Conservation (phyloP, 2,113 vertebrate genomes). For the Mustela lutreola region DNA sequence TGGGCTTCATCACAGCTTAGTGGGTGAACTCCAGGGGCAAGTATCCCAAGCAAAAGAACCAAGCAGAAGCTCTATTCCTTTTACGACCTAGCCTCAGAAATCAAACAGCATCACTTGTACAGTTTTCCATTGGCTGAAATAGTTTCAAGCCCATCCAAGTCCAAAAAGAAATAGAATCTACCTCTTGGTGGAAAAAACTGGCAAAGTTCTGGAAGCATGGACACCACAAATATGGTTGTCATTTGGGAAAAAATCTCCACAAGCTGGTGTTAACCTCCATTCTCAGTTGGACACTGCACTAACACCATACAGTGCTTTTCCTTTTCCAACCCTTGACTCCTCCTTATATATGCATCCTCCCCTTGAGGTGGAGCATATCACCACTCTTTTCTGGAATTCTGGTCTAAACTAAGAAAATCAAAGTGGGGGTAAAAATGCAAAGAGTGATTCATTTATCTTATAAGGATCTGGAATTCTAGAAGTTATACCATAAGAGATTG, state of each 20-base stretch:
- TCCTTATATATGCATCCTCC: background rate
- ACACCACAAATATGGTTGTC: background rate
- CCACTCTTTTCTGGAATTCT: background rate
- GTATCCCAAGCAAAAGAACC: background rate
- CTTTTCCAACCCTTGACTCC: background rate
- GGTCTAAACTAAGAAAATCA: background rate
- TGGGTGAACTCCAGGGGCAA: background rate
- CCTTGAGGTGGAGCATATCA: background rate
- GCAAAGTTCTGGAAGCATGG: background rate
- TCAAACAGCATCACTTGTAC: background rate
- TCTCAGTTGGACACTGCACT: background rate
- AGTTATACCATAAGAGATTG: background rate
- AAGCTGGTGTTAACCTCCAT: background rate
- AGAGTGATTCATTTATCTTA: background rate
- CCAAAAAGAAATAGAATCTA: background rate
- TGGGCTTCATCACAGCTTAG: background rate
- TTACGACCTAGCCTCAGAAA: background rate
- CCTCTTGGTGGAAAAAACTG: background rate
- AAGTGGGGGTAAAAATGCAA: background rate
- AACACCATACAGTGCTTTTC: background rate
- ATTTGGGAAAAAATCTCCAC: background rate
- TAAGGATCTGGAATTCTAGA: background rate
- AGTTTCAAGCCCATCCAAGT: background rate
- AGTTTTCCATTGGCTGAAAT: background rate
- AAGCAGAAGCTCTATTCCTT: background rate